A percentile compares a stretch with the other conserved stretches of the same genome.
These are phyloP conservation scores for Oithona nana DNA, from an alignment of 2,888 invertebrate species.

Conservation along the genomic window DNA sequence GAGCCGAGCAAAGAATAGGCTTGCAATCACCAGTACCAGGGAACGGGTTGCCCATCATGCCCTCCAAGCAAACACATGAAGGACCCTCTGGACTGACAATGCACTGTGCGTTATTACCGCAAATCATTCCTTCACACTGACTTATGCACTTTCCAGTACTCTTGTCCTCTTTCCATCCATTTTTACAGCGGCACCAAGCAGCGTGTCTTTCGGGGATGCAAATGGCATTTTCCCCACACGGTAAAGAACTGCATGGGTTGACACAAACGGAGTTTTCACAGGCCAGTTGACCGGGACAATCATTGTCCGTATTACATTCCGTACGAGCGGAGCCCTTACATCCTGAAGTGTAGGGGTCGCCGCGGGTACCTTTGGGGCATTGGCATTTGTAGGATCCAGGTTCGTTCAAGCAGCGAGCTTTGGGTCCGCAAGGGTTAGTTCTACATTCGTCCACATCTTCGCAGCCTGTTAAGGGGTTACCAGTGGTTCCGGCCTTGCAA, in stretches of 20 bases:
- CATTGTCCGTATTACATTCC: conserved; percentile 60
- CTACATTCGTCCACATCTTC: conserved; percentile 64
- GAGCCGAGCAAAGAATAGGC: conserved; percentile 58
- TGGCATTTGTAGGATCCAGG: conserved; percentile 65
- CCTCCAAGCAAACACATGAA: conserved; percentile 69
- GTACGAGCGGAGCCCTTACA: conserved; percentile 24
- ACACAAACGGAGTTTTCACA: conserved; percentile 57
- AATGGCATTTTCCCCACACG: conserved; percentile 38
- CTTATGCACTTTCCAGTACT: conserved; percentile 18
- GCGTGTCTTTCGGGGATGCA: conserved; percentile 28
- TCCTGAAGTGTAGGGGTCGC: conserved; percentile 22
- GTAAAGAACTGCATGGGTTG: conserved; percentile 62
- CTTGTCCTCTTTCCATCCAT: conserved; percentile 50
- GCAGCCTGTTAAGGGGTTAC: conserved; percentile 64
- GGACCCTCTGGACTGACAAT: conserved; percentile 64
- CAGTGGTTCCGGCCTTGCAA: conserved; percentile 68
- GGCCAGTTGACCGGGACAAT: conserved; percentile 61
- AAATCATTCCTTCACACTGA: neutral
- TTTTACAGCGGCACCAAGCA: conserved; percentile 56
- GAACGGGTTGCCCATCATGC: conserved; percentile 72
- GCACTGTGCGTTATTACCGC: conserved; percentile 33
- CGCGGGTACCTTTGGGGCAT: conserved; percentile 29
- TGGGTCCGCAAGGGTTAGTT: conserved; percentile 62
- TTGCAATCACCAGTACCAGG: conserved; percentile 68
- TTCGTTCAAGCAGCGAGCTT: conserved; percentile 69